Percentiles rank a stretch among this genome's conserved stretches.
phyloP scores from a whole-genome alignment of 2,797 vertebrate genomes.

The Coluber constrictor region DNA sequence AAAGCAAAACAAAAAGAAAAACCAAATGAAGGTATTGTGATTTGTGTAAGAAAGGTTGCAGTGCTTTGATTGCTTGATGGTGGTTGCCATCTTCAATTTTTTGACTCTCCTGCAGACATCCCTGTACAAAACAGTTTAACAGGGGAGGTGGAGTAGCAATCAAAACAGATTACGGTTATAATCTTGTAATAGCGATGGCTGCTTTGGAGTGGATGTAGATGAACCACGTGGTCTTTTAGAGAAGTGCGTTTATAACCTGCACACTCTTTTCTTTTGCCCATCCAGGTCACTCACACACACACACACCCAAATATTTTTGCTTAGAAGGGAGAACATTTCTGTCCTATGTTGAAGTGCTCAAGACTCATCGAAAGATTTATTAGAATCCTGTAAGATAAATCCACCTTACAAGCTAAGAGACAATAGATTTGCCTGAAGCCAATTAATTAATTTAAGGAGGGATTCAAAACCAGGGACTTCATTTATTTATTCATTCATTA shows the following conservation, averaged over 20 bases:
- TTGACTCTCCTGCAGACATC: background rate
- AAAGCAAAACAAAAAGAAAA: background rate
- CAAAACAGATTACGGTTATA: slow-evolving; percentile 2
- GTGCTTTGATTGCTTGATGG: background rate
- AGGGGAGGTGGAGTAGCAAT: slow-evolving; percentile 20
- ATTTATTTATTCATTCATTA: background rate
- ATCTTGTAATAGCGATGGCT: background rate
- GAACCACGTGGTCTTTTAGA: background rate
- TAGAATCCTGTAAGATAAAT: background rate
- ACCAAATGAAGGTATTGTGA: background rate
- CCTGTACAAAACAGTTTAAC: background rate
- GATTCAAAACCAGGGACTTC: background rate
- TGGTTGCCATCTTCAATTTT: background rate
- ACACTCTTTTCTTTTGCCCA: background rate
- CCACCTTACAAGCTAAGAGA: background rate
- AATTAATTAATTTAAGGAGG: background rate
- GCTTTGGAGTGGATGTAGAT: background rate
- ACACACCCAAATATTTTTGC: background rate
- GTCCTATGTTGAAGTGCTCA: background rate
- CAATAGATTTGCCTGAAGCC: background rate
- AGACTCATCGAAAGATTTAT: background rate
- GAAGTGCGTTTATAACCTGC: slow-evolving; percentile 11
- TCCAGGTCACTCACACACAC: background rate
- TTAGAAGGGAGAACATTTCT: background rate
- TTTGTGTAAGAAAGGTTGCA: background rate